Percentiles rank a stretch among this genome's conserved stretches.
These are phyloP conservation scores for Magallana ariakensis DNA, from an alignment of 1,140 invertebrate species.

Conservation along the genomic window DNA sequence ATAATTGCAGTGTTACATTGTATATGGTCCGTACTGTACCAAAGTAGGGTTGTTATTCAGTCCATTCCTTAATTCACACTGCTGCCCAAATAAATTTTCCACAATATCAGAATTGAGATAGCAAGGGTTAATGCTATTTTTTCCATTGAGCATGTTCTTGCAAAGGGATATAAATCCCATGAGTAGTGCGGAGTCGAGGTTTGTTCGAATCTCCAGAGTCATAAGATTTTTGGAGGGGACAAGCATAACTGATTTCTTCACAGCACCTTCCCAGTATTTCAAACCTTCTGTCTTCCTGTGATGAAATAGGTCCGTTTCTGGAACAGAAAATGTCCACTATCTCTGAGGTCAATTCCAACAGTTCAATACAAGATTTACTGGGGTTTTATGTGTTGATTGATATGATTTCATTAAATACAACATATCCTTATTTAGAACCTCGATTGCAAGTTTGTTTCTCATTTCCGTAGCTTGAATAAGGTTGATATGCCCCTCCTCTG, in stretches of 20 bases:
- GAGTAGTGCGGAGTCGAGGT: slow-evolving; percentile 42
- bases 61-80: slow-evolving; percentile 49
- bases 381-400: slow-evolving; percentile 40
- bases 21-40: slow-evolving; percentile 52
- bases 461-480: slow-evolving; percentile 57
- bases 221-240: slow-evolving; percentile 38
- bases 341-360: slow-evolving; percentile 36
- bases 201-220: slow-evolving; percentile 37
- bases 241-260: neutral
- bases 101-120: slow-evolving; percentile 40
- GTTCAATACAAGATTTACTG: slow-evolving; percentile 16
- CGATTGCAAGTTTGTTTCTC: slow-evolving; percentile 40
- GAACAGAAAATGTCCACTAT: slow-evolving; percentile 42
- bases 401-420: slow-evolving; percentile 44
- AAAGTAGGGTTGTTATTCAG: slow-evolving; percentile 44
- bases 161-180: slow-evolving; percentile 46
- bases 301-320: slow-evolving; percentile 35
- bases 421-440: slow-evolving; percentile 42
- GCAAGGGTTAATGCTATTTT: slow-evolving; percentile 45
- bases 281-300: slow-evolving; percentile 14
- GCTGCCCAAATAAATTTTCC: slow-evolving; percentile 45
- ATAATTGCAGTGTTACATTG: slow-evolving; percentile 53
- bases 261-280: slow-evolving; percentile 34
- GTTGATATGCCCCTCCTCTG: slow-evolving; percentile 52
- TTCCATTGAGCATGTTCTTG: slow-evolving; percentile 1